These are phyloP conservation scores for Epizoanthus fatuus DNA, from an alignment of 92 coral and sea anemone genomes.

Conservation along the genomic window DNA sequence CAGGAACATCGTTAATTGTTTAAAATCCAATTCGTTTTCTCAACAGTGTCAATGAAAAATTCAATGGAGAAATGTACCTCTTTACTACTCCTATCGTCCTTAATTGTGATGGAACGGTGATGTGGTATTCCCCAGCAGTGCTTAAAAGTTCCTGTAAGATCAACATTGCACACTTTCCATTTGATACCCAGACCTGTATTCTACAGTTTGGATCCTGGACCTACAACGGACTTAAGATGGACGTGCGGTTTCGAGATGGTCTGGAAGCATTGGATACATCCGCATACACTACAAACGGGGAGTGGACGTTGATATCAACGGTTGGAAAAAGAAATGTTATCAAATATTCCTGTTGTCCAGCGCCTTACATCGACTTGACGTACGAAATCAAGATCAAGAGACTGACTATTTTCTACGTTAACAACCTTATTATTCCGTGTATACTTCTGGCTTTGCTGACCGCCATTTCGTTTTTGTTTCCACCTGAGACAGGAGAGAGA, in stretches of 20 bases:
- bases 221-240: constrained; percentile 58
- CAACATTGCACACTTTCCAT: constrained; percentile 82
- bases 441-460: constrained; percentile 84
- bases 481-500: constrained; percentile 97
- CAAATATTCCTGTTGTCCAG: constrained; percentile 75
- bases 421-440: constrained; percentile 88
- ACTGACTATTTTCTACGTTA: constrained; percentile 78
- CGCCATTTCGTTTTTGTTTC: constrained; percentile 81
- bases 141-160: constrained; percentile 76
- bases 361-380: constrained; percentile 74
- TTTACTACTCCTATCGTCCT: constrained; percentile 82
- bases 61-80: constrained; percentile 82
- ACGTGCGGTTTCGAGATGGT: constrained; percentile 56
- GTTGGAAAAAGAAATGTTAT: constrained; percentile 61
- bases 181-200: constrained; percentile 81
- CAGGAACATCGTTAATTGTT: too few relatives aligned
- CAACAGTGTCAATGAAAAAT: constrained; percentile 77
- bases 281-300: constrained; percentile 69
- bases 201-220: constrained; percentile 91
- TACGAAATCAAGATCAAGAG: constrained; percentile 72
- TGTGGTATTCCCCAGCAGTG: constrained; percentile 81
- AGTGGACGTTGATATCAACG: constrained; percentile 79
- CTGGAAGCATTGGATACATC: constrained; percentile 42
- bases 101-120: constrained; percentile 60
- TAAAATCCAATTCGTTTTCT: too few relatives aligned